phyloP scores from a whole-genome alignment of 2,797 vertebrate species.

The Urosaurus nigricauda region DNA sequence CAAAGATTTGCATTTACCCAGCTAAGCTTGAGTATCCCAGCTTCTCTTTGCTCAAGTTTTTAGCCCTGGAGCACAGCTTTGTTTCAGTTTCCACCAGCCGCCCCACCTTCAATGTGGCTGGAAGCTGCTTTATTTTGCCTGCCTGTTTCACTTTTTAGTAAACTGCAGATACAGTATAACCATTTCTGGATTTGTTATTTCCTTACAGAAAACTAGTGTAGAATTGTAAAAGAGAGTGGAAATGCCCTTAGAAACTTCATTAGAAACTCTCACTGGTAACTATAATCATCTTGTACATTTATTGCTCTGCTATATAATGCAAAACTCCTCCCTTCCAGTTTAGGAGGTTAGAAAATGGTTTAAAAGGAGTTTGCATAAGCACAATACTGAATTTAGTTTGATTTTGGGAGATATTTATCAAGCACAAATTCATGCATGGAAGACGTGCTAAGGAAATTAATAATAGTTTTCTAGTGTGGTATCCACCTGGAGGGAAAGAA shows the following conservation, averaged over 20 bases:
- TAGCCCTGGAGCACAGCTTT: too few species aligned
- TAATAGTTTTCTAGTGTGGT: too few species aligned
- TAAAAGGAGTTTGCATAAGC: not conserved
- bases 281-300: not conserved
- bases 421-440: not conserved
- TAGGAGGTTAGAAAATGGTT: not conserved
- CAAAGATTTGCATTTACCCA: too few species aligned
- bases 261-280: not conserved
- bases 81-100: too few species aligned
- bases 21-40: too few species aligned
- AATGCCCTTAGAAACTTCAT: not conserved
- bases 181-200: conserved; percentile 2
- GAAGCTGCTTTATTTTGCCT: too few species aligned
- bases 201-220: not conserved
- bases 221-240: not conserved
- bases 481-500: too few species aligned
- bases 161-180: not conserved
- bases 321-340: not conserved
- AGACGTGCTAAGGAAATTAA: not conserved
- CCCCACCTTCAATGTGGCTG: too few species aligned
- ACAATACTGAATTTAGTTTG: not conserved
- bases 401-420: not conserved
- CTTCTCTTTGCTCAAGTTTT: too few species aligned
- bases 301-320: not conserved
- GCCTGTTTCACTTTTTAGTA: not conserved